Percentiles rank a stretch among this genome's conserved stretches.
Conservation (phyloP, 2,888 invertebrate species). For the Erpobdella octoculata region DNA sequence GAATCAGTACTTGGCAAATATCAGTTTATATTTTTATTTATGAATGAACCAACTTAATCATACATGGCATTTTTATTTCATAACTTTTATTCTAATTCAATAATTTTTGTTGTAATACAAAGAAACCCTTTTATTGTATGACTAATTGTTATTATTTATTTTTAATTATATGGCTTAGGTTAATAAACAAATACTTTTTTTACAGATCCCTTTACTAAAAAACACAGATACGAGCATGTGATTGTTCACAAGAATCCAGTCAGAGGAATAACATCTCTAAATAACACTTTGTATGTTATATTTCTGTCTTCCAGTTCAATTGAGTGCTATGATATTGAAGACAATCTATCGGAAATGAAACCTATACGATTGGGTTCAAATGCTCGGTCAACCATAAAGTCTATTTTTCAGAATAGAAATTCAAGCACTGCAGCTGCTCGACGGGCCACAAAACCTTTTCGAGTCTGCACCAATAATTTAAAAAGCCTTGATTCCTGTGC, state of each 20-base stretch:
- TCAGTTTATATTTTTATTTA: too few species aligned
- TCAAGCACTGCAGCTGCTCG: background rate
- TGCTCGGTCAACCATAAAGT: background rate
- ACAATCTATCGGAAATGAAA: background rate
- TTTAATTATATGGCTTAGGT: too few species aligned
- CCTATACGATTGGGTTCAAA: background rate
- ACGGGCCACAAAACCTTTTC: background rate
- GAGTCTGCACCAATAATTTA: background rate
- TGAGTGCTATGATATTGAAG: slow-evolving; percentile 13
- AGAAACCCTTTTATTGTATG: too few species aligned
- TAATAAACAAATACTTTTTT: too few species aligned
- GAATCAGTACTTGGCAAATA: too few species aligned
- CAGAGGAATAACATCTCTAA: slow-evolving; percentile 15
- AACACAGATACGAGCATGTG: background rate
- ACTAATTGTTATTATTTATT: too few species aligned
- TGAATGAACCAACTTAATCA: too few species aligned
- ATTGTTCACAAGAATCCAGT: slow-evolving; percentile 4
- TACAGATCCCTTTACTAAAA: background rate
- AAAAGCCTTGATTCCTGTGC: background rate
- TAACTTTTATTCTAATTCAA: too few species aligned
- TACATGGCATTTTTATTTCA: too few species aligned
- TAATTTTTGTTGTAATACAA: too few species aligned
- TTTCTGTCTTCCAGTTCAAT: slow-evolving; percentile 19
- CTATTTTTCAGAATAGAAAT: background rate
- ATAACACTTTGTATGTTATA: slow-evolving; percentile 8